phyloP scores from a whole-genome alignment of 2,113 vertebrate genomes.

The Cyphomyrus discorhynchus region DNA sequence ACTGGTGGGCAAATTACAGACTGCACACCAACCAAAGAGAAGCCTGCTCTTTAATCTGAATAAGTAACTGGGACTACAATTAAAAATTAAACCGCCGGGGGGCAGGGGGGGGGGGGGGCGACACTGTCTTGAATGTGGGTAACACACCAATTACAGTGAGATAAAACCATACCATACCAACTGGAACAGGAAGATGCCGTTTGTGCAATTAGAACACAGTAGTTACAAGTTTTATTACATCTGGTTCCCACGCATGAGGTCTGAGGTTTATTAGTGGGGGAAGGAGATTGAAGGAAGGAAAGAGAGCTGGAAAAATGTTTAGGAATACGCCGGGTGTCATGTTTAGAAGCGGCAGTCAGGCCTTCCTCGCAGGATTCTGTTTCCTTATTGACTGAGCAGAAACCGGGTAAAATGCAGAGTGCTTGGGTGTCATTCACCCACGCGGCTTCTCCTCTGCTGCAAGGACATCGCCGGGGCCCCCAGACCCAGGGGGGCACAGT shows the following conservation, averaged over 20 bases:
- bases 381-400: background rate
- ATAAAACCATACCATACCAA: background rate
- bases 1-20: slow-evolving; percentile 20
- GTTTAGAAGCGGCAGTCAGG: background rate
- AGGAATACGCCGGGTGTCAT: background rate
- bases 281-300: background rate
- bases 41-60: background rate
- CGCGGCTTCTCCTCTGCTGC: background rate
- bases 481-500: background rate
- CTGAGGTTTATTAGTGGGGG: background rate
- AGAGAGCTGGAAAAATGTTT: background rate
- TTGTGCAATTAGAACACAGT: background rate
- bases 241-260: background rate
- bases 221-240: background rate
- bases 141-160: background rate
- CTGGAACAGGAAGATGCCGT: background rate
- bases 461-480: background rate
- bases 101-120: background rate
- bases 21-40: background rate
- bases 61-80: background rate
- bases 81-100: background rate
- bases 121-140: background rate
- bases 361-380: background rate
- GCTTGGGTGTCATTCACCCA: background rate
- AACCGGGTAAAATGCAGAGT: background rate